Conservation (phyloP, 1,140 invertebrate genomes). For the Neelides sp. region DNA sequence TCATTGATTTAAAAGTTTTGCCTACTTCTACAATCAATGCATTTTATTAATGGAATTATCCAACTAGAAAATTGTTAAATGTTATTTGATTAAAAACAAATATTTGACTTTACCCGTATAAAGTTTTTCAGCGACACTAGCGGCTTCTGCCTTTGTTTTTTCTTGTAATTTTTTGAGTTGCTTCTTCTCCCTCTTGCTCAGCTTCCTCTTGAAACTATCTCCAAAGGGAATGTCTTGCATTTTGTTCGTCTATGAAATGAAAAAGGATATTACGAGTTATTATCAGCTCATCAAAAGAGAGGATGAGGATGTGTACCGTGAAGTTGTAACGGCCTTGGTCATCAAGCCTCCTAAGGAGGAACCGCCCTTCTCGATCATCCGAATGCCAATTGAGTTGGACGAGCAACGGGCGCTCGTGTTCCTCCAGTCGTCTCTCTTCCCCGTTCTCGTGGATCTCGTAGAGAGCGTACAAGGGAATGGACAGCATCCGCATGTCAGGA, state of each 20-base stretch:
- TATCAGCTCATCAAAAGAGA: not conserved
- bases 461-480: slow-evolving; percentile 85
- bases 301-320: slow-evolving; percentile 11
- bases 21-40: not conserved
- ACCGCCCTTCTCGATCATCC: slow-evolving; percentile 92
- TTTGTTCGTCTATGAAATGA: slow-evolving; percentile 39
- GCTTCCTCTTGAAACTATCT: slow-evolving; percentile 68
- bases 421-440: slow-evolving; percentile 75
- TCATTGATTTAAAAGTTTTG: not conserved
- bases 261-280: slow-evolving; percentile 13
- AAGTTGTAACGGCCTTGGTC: slow-evolving; percentile 43
- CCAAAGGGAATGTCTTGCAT: slow-evolving; percentile 47
- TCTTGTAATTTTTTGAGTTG: slow-evolving; percentile 88
- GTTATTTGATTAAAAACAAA: not conserved
- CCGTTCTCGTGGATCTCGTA: slow-evolving; percentile 56
- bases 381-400: slow-evolving; percentile 99
- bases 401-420: slow-evolving; percentile 84
- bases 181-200: slow-evolving; percentile 98
- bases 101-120: slow-evolving; percentile 54
- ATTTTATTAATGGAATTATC: not conserved
- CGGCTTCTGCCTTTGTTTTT: slow-evolving; percentile 53
- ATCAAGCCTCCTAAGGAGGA: slow-evolving; percentile 78
- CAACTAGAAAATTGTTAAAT: too few relatives aligned
- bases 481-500: slow-evolving; percentile 97
- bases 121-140: slow-evolving; percentile 75